A percentile compares a stretch with the other conserved stretches of the same genome.
phyloP scores from a whole-genome alignment of 92 coral and sea anemone genomes.

The Nematostella vectensis region DNA sequence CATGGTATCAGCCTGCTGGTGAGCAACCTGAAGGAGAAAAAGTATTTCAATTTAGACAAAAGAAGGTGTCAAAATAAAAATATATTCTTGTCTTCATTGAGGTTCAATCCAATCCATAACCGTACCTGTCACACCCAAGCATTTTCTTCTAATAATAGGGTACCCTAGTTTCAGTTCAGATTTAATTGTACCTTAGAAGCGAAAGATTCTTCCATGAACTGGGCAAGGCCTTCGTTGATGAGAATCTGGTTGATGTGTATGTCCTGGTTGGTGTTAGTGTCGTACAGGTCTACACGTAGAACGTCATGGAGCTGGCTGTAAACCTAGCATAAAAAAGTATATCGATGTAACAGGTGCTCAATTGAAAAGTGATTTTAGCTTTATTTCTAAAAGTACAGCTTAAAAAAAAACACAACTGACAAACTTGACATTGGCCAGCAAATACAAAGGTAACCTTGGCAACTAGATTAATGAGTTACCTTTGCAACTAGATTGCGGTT shows the following conservation, averaged over 20 bases:
- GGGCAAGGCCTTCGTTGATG: slow-evolving; percentile 69
- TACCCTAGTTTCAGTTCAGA: too few relatives aligned
- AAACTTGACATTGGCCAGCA: too few relatives aligned
- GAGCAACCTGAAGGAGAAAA: slow-evolving; percentile 38
- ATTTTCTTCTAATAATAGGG: too few relatives aligned
- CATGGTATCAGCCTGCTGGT: slow-evolving; percentile 43
- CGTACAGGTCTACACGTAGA: slow-evolving; percentile 72
- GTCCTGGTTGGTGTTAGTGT: slow-evolving; percentile 84
- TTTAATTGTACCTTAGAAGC: slow-evolving; percentile 80
- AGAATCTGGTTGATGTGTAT: slow-evolving; percentile 80
- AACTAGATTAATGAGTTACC: slow-evolving; percentile 46
- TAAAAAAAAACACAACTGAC: neutral
- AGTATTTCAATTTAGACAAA: neutral
- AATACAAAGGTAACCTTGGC: too few relatives aligned
- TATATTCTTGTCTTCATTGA: neutral
- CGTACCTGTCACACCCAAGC: too few relatives aligned
- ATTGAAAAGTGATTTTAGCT: neutral
- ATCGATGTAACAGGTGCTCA: too few relatives aligned
- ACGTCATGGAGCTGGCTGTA: slow-evolving; percentile 68
- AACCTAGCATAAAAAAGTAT: slow-evolving; percentile 47
- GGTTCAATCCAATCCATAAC: too few relatives aligned
- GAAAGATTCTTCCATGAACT: slow-evolving; percentile 79
- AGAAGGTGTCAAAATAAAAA: too few relatives aligned
- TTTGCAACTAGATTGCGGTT: slow-evolving; percentile 74
- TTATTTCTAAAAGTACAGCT: neutral